Conservation (phyloP, 2,797 vertebrate genomes). For the Phataginus tetradactyla region DNA sequence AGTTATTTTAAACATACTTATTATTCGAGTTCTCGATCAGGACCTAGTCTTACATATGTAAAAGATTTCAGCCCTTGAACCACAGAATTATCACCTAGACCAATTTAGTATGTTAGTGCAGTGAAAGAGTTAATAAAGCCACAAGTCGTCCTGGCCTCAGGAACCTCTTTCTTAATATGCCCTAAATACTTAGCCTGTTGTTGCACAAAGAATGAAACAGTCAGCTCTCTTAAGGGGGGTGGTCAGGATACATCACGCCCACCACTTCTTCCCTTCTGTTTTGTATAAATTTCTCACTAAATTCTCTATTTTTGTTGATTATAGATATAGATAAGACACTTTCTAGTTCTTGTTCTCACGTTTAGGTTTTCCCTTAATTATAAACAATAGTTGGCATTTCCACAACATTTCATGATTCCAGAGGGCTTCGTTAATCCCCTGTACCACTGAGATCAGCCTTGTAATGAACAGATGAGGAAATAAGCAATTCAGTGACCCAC, state of each 20-base stretch:
- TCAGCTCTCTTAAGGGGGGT: neutral
- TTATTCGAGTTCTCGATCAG: neutral
- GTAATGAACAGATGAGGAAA: neutral
- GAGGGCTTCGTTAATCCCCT: neutral
- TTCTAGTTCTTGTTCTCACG: neutral
- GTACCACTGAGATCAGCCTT: too few species aligned
- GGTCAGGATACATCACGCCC: neutral
- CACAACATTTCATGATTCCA: neutral
- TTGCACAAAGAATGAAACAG: neutral
- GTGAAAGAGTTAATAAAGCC: neutral
- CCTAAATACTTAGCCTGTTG: neutral
- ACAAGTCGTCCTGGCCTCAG: neutral
- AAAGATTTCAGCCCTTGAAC: neutral
- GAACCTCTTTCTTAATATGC: neutral
- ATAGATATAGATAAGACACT: neutral
- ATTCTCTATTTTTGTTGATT: neutral
- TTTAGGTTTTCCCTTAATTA: neutral
- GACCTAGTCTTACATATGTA: neutral
- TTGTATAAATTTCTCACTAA: neutral
- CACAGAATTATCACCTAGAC: neutral
- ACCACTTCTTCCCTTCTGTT: neutral
- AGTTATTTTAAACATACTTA: neutral
- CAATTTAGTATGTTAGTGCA: neutral
- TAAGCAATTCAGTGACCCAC: neutral
- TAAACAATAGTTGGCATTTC: neutral